A percentile compares a stretch with the other conserved stretches of the same genome.
These are phyloP conservation scores for Nesogale talazaci DNA, from an alignment of 2,113 vertebrate genomes.

Conservation along the genomic window DNA sequence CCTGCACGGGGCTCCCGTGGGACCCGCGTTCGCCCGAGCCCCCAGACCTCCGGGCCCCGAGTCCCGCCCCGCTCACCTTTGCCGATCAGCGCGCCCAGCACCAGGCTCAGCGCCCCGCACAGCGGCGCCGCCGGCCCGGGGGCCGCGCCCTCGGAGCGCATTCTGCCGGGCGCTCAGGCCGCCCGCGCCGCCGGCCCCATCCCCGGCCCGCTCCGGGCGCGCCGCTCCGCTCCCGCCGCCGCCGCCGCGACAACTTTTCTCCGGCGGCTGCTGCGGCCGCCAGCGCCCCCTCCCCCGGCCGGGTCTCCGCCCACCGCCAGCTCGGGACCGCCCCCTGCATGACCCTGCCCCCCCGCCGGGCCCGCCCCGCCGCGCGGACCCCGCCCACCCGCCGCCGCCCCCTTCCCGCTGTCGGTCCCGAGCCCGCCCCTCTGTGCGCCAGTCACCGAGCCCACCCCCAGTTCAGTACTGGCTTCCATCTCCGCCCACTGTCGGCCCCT, in stretches of 20 bases:
- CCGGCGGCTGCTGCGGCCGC: background rate
- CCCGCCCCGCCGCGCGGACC: background rate
- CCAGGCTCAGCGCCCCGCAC: constrained; percentile 77
- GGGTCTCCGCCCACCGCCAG: background rate
- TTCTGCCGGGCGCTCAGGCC: constrained; percentile 66
- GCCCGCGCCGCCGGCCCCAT: constrained; percentile 55
- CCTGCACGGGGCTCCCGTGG: background rate
- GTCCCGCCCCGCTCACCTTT: constrained; percentile 78
- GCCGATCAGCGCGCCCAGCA: constrained; percentile 83
- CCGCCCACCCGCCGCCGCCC: background rate
- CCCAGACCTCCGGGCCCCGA: background rate
- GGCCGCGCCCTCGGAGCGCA: constrained; percentile 77
- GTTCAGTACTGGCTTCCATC: too few relatives aligned
- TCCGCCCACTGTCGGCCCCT: too few relatives aligned
- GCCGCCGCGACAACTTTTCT: constrained; percentile 66
- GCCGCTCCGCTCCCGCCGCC: background rate
- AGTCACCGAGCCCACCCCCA: too few relatives aligned
- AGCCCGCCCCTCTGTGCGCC: too few relatives aligned
- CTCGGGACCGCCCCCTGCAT: background rate
- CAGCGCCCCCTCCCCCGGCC: background rate
- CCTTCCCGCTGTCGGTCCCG: too few relatives aligned
- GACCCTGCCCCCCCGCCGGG: background rate
- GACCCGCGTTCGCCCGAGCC: background rate
- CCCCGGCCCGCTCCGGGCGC: constrained; percentile 6
- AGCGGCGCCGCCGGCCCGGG: constrained; percentile 64